Evolutionary conservation across 2,888 invertebrate species (phyloP).

Genomic region (Troilus luridus): DNA sequence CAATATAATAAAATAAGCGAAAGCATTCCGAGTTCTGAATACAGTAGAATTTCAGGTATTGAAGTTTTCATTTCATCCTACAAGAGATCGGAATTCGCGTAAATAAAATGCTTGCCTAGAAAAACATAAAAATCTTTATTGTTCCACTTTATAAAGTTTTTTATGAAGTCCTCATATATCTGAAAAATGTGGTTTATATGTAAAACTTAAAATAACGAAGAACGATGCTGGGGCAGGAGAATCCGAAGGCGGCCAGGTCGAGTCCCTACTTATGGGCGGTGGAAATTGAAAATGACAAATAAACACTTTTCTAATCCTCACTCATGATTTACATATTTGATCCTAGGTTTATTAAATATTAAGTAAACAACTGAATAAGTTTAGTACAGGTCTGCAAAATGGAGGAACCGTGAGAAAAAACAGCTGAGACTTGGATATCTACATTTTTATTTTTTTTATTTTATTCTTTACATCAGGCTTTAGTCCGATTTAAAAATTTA

Average conservation of each 20-base stretch:
- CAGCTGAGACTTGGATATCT: not conserved
- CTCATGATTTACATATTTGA: too few species aligned
- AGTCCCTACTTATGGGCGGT: too few species aligned
- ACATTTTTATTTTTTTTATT: not conserved
- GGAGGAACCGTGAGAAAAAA: not conserved
- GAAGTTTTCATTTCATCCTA: not conserved
- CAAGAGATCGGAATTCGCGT: not conserved
- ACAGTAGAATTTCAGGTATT: not conserved
- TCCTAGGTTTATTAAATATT: not conserved
- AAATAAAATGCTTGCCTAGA: not conserved
- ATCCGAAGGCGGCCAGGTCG: too few species aligned
- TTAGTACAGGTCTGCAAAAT: not conserved
- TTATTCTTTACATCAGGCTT: not conserved
- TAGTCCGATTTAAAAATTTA: constrained; percentile 42
- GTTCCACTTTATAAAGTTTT: too few species aligned
- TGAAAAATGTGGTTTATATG: too few species aligned
- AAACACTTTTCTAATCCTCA: too few species aligned
- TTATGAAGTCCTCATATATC: too few species aligned
- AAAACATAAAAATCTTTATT: too few species aligned
- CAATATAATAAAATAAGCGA: not conserved
- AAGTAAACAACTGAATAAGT: not conserved
- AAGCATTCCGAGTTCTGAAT: not conserved
- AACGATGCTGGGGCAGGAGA: too few species aligned
- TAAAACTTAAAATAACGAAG: too few species aligned
- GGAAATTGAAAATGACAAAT: too few species aligned